These are phyloP conservation scores for Clarias magur DNA, from an alignment of 2,113 vertebrate genomes.

Conservation along the genomic window DNA sequence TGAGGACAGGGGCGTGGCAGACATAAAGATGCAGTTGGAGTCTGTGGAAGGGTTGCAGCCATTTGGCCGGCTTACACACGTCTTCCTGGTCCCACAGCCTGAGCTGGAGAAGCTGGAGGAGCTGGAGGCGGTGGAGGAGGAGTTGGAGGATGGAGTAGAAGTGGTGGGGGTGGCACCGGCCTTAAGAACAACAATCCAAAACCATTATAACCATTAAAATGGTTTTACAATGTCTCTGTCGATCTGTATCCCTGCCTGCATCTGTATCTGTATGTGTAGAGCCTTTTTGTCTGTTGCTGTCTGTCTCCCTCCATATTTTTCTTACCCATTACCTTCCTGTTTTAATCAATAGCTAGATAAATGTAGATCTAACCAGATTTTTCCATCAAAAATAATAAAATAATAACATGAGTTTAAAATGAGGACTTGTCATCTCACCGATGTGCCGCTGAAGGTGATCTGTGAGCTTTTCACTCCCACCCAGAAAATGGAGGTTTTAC, in stretches of 20 bases:
- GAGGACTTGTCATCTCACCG: background rate
- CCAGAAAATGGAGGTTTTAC: slow-evolving; percentile 60
- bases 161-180: background rate
- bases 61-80: slow-evolving; percentile 69
- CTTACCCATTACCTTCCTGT: too few relatives aligned
- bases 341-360: too few relatives aligned
- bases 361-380: background rate
- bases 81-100: slow-evolving; percentile 68
- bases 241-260: background rate
- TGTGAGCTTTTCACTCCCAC: slow-evolving; percentile 58
- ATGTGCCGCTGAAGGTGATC: slow-evolving; percentile 43
- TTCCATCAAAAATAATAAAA: background rate
- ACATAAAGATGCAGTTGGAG: slow-evolving; percentile 72
- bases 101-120: background rate
- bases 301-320: background rate
- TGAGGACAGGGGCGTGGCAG: slow-evolving; percentile 47
- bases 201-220: background rate
- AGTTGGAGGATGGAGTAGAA: too few relatives aligned
- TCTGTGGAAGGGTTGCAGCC: slow-evolving; percentile 64
- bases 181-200: background rate
- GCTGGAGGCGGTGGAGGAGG: background rate
- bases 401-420: background rate
- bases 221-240: background rate
- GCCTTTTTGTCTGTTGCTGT: background rate
- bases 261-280: background rate